phyloP scores from a whole-genome alignment of 2,113 vertebrate genomes.

The Salvator merianae region DNA sequence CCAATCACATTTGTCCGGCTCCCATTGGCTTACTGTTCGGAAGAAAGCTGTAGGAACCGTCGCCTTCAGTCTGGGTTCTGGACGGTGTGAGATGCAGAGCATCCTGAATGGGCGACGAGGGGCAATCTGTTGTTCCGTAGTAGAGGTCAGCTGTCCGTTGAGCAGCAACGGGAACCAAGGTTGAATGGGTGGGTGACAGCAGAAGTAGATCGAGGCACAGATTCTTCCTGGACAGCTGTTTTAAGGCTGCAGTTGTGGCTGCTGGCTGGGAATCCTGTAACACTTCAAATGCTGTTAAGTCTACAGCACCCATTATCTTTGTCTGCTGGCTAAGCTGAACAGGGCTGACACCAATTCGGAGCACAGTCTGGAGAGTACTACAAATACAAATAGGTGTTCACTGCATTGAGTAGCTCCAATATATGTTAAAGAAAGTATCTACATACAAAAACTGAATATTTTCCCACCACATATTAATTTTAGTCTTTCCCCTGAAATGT shows the following conservation, averaged over 20 bases:
- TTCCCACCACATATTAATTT: too few relatives aligned
- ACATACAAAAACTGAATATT: too few relatives aligned
- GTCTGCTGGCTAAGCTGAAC: not conserved
- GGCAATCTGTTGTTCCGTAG: too few relatives aligned
- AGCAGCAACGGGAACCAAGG: not conserved
- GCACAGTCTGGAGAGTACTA: not conserved
- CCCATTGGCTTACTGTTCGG: slow-evolving; percentile 35
- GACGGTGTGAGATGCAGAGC: not conserved
- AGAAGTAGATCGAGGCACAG: not conserved
- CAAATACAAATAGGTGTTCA: too few relatives aligned
- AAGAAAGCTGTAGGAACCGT: slow-evolving; percentile 3
- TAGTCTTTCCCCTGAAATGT: too few relatives aligned
- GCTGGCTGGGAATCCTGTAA: not conserved
- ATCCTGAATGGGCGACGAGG: not conserved
- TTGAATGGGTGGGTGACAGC: not conserved
- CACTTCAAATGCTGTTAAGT: not conserved
- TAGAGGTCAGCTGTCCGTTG: not conserved
- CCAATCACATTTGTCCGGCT: slow-evolving; percentile 9
- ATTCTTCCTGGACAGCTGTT: not conserved
- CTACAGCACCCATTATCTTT: not conserved
- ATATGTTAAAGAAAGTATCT: too few relatives aligned
- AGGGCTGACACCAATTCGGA: not conserved
- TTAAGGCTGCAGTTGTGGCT: not conserved
- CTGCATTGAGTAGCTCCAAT: too few relatives aligned
- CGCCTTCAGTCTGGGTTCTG: not conserved